Base-by-base conservation (phyloP, 2,888 invertebrate genomes). In the Hypselothyrea guttata region DNA sequence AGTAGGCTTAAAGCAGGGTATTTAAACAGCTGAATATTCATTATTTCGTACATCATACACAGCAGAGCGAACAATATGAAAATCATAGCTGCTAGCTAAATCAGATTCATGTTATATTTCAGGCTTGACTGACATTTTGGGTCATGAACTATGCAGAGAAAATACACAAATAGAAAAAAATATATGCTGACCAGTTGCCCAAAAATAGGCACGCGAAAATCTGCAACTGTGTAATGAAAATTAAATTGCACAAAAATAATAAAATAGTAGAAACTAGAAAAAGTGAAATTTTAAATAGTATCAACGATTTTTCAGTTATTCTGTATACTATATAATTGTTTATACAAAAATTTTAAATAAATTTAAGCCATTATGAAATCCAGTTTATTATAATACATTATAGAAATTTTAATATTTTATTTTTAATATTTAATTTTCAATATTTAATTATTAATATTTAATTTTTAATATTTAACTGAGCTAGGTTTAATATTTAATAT, bases 61-160 rank as follows among this genome's bases (percentile, higher is more conserved):
- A 22, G 22, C 5, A 22, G 11, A 38, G n/a, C 15, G 37, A 15
- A 38, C 16, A 38, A 38, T n/a, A 38, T 38, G 16, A 27, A 45
- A 40, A 51, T 52, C 47, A 60, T 48, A 35, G 30, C 22, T 31
- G 65, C 34, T 52, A 63, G 69, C 55, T 72, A 51, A 56, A 55
- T 46, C 48, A 56, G 56, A 67, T 62, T 56, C 52, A 67, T 71
- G 48, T 58, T 68, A 56, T 67, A 62, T 69, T 74, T 64, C 61
- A 74, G 54, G 74, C 73, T 70, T 73, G 66, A 70, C 57, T 70
- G 66, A 63, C 74, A 73, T 74, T 73, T 58, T 73, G 63, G 73
- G 74, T 73, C 73, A 73, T 62, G 70, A 74, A 61, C 74, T 62
- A 41, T 30, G 44, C 18, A 28, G 41, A 42, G 27, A 22, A 51